Percentiles rank a stretch among this genome's conserved stretches.
Conservation (phyloP, 2,797 vertebrate genomes). For the Anolis apletophallus region DNA sequence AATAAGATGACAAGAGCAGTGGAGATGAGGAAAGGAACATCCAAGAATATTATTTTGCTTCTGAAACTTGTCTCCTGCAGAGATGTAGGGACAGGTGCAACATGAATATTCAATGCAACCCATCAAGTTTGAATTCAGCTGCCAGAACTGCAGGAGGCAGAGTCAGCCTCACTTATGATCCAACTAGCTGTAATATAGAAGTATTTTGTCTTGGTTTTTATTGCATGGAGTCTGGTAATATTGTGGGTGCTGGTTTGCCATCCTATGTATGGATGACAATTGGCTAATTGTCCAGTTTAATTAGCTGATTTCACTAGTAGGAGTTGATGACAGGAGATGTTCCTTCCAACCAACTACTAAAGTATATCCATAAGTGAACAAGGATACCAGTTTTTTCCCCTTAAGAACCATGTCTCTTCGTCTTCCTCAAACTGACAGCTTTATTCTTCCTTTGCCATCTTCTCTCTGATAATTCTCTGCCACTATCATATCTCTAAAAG, state of each 20-base stretch:
- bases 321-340: not conserved
- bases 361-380: not conserved
- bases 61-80: not conserved
- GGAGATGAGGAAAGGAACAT: not conserved
- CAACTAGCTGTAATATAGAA: constrained; percentile 28
- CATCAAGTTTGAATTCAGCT: not conserved
- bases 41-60: not conserved
- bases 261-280: not conserved
- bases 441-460: not conserved
- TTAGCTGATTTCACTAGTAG: not conserved
- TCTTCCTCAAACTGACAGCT: not conserved
- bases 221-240: not conserved
- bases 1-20: constrained; percentile 17
- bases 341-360: not conserved
- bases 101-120: constrained; percentile 13
- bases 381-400: not conserved
- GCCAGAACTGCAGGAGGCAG: not conserved
- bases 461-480: not conserved
- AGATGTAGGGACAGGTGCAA: not conserved
- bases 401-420: not conserved
- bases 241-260: not conserved
- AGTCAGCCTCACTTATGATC: constrained; percentile 26
- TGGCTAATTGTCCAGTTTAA: not conserved
- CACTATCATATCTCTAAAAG: not conserved
- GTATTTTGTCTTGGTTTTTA: constrained; percentile 32